A percentile compares a stretch with the other conserved stretches of the same genome.
Evolutionary conservation across 2,888 invertebrate species (phyloP).

Genomic region (Cheilosia vulpina): DNA sequence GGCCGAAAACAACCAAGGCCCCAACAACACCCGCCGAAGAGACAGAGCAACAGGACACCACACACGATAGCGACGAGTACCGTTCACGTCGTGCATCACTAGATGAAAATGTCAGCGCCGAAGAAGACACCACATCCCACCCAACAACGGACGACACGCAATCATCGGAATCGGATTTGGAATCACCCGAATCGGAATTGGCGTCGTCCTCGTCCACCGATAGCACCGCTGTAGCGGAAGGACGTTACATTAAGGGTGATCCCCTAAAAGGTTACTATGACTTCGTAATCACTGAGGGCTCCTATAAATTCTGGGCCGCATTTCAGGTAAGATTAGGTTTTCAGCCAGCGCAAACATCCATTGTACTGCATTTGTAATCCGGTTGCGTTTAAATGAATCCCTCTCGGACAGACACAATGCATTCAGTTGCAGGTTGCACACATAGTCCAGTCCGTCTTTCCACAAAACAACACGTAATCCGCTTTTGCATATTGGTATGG

Average conservation of each 20-base stretch:
- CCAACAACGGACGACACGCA: constrained; percentile 7
- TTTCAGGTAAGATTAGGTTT: constrained; percentile 87
- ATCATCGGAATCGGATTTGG: constrained; percentile 25
- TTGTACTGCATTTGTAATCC: constrained; percentile 61
- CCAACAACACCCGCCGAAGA: constrained; percentile 24
- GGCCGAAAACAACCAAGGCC: constrained; percentile 33
- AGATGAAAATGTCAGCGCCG: constrained; percentile 16
- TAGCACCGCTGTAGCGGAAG: constrained; percentile 79
- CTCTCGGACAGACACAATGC: constrained; percentile 23
- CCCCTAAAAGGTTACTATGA: constrained; percentile 93
- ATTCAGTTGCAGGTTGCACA: background rate
- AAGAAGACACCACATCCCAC: background rate
- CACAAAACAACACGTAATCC: constrained; percentile 54
- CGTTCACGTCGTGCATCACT: constrained; percentile 64
- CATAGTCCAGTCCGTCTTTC: background rate
- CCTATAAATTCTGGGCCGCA: constrained; percentile 94
- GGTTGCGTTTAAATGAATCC: constrained; percentile 67
- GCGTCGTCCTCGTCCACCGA: constrained; percentile 23
- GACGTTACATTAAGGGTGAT: constrained; percentile 85
- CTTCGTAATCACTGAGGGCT: constrained; percentile 94
- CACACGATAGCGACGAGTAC: constrained; percentile 46
- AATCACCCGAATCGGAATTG: constrained; percentile 24
- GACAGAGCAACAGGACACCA: constrained; percentile 18
- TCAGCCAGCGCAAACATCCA: constrained; percentile 15
- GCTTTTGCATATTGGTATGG: constrained; percentile 5